Evolutionary conservation across 2,797 vertebrate species (phyloP), one percentile per base, ranked within the genome.

Genomic region (Neostethus bicornis): DNA sequence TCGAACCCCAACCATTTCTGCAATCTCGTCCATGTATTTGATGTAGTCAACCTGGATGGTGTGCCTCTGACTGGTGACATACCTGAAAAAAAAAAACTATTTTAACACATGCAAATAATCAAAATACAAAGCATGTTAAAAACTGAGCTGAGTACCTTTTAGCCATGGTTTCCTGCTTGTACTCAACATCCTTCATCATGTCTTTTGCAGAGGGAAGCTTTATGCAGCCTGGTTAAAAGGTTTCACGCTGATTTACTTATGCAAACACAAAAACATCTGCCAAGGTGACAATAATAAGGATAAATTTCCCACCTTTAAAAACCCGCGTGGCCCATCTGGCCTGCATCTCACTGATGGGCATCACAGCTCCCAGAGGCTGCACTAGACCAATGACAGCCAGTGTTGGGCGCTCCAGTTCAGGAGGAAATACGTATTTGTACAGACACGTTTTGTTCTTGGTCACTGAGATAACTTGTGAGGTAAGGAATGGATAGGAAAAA

Each of bases 11-110:
- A 93, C 1, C 58, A 88, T 48, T 2, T 65, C 34, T 35, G 95
- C 94, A 3, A 98, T 50, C 34, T 95, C 93, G 0, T 98, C 95
- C 95, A 96, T 95, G 83, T 94, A 94, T 0, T 10, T 14, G 2
- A 95, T 0, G 1, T 92, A 95, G 60, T 96, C 93, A 7, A 90
- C 92, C 57, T 97, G 95, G 73, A 97, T 93, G 55, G 96, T 95
- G 71, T 95, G 94, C 39, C 93, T 93, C 66, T 75, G 92, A 72
- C 93, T 94, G 4, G 61, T 56, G 75, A 95, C 92, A 0, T 95
- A 96, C 79, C 95, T 97, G 75, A 39, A 58, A 34, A 69, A 57
- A 11, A 71, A 14, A 54, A 0, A 7, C 0, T 0, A 34, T 7
- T 9, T 72, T 1, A 55, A 59, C 3, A 53, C 35, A 2, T 26